These are phyloP conservation scores for Dryas iulia DNA, from an alignment of 1,140 invertebrate genomes.

Conservation along the genomic window DNA sequence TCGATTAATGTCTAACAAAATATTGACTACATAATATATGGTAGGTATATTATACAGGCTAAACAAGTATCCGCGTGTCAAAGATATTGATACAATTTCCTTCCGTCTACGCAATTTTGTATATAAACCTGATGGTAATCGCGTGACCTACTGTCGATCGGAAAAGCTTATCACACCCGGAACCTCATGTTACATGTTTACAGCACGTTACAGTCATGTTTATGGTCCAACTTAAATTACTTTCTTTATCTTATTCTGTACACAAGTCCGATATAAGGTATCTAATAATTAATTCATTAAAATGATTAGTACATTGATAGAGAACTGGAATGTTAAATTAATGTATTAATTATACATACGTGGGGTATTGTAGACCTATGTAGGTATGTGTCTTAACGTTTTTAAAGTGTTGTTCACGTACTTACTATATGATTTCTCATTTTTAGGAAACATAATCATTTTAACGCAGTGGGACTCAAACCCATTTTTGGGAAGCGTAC, in stretches of 20 bases:
- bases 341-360: too few species aligned
- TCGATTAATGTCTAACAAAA: too few species aligned
- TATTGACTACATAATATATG: too few species aligned
- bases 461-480: too few species aligned
- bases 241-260: constrained; percentile 24
- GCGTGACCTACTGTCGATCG: constrained; percentile 51
- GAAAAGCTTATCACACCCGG: constrained; percentile 41
- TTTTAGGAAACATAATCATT: too few species aligned
- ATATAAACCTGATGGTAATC: constrained; percentile 25
- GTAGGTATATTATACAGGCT: too few species aligned
- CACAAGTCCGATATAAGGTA: neutral
- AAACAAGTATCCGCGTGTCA: neutral
- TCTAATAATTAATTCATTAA: neutral
- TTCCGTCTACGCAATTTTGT: constrained; percentile 9
- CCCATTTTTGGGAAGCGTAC: too few species aligned
- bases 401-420: too few species aligned
- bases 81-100: constrained; percentile 2
- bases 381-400: too few species aligned
- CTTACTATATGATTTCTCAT: too few species aligned
- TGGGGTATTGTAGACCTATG: too few species aligned
- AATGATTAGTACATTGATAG: neutral
- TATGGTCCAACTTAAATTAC: constrained; percentile 36
- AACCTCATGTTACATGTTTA: constrained; percentile 40
- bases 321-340: too few species aligned
- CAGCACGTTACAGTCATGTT: constrained; percentile 43